Percentiles rank a stretch among this genome's conserved stretches.
Evolutionary conservation across 2,797 vertebrate genomes (phyloP).

Genomic region (Notolabrus celidotus): DNA sequence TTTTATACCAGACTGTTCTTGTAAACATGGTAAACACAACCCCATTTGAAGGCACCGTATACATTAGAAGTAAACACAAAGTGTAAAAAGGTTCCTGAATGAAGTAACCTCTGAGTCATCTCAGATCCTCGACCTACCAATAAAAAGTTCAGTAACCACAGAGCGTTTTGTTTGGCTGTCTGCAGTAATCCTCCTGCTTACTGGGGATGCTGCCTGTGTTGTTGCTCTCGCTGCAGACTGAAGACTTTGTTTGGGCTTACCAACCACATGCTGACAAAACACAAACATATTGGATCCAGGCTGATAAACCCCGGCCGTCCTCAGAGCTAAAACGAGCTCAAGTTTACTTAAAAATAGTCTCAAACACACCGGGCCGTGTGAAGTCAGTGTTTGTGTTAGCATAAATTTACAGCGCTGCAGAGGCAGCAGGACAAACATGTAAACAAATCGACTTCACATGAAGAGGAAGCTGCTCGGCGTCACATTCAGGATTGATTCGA

Average conservation of each 20-base stretch:
- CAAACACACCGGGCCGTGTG: background rate
- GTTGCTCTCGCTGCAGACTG: slow-evolving; percentile 15
- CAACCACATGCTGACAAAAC: slow-evolving; percentile 40
- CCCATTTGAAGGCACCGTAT: too few species aligned
- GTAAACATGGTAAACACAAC: too few species aligned
- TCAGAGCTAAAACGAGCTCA: background rate
- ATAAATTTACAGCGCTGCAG: too few species aligned
- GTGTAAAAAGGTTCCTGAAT: background rate
- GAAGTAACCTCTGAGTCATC: slow-evolving; percentile 12
- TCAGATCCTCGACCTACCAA: slow-evolving; percentile 4
- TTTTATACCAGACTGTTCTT: too few species aligned
- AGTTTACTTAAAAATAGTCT: background rate
- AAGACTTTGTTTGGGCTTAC: slow-evolving; percentile 31
- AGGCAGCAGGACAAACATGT: too few species aligned
- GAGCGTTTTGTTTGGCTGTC: slow-evolving; percentile 16
- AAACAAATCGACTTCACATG: background rate
- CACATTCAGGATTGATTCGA: slow-evolving; percentile 1
- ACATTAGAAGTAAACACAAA: too few species aligned
- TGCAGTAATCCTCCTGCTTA: slow-evolving; percentile 23
- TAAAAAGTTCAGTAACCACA: background rate
- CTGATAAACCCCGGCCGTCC: background rate
- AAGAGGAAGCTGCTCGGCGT: background rate
- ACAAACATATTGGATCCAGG: slow-evolving; percentile 18
- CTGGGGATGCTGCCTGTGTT: slow-evolving; percentile 18
- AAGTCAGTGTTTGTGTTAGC: background rate